Base-by-base conservation (phyloP, 2,888 invertebrate species). In the Drosophila kanekoi region DNA sequence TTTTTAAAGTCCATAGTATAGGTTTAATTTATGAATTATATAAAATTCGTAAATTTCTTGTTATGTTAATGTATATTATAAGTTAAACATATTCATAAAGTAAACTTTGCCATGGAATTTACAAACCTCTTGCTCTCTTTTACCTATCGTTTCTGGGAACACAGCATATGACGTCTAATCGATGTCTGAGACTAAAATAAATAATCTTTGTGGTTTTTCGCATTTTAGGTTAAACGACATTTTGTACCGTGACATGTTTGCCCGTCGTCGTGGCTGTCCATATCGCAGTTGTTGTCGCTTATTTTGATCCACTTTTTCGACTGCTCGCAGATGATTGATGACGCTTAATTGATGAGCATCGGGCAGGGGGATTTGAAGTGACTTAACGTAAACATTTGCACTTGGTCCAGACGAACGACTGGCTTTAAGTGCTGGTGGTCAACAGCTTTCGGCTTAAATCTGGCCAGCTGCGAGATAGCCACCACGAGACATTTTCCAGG, bases 211-310 rank as follows among this genome's bases (percentile, higher is more conserved):
- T 66, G 74, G 77, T 67, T 77, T 76, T 79, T 77, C 79, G 58
- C 81, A 76, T 79, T 87, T 84, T 75, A 79, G 87, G 77, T 89
- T 88, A 89, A 89, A 79, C 85, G 86, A 78, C 81, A 80, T 87
- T 87, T 88, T 83, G 87, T 88, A 79, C 82, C 79, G 79, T 88
- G 91, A 89, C 90, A 91, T 91, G 90, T 90, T 91, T 89, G 81
- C 77, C 47, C 56, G 60, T 37, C 63, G 45, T 43, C 51, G 35
- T 51, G 45, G 37, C 44, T 45, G 41, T 73, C 48, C 28, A 43
- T 65, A 52, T 77, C 66, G 57, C 61, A 62, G 62, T 68, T 60
- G 70, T 61, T 76, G 72, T 70, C 72, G 57, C 63, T 78, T 74
- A 77, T 81, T 79, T 72, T 64, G 79, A 79, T 70, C 63, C 65